Evolutionary conservation across 2,888 invertebrate genomes (phyloP).

Genomic region (Sturmia bella): DNA sequence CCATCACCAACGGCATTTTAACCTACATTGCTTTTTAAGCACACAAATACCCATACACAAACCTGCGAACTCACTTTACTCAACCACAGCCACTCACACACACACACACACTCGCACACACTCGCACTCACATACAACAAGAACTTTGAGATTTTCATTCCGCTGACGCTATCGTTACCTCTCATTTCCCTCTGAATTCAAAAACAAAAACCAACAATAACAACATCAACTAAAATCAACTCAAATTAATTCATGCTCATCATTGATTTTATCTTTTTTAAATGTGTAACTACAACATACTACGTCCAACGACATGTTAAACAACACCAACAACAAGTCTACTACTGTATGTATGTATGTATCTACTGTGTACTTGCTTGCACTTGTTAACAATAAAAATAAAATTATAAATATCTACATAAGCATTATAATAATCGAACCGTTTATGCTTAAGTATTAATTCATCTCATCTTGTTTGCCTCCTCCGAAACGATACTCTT

Average conservation of each 20-base stretch:
- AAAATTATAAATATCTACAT: conserved; percentile 23
- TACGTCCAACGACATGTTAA: conserved; percentile 6
- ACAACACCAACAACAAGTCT: conserved; percentile 12
- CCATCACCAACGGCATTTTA: conserved; percentile 58
- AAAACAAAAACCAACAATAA: conserved; percentile 42
- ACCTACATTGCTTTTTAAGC: conserved; percentile 55
- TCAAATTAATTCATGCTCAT: conserved; percentile 60
- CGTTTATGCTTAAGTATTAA: conserved; percentile 14
- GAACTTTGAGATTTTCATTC: conserved; percentile 30
- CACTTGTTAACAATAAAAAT: conserved; percentile 36
- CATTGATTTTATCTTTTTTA: conserved; percentile 56
- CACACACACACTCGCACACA: neutral
- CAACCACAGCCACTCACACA: neutral
- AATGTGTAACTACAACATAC: too few species aligned
- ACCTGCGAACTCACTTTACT: neutral
- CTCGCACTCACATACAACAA: too few species aligned
- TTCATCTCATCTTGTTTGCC: conserved; percentile 28
- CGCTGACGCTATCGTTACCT: too few species aligned
- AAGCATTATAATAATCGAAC: conserved; percentile 16
- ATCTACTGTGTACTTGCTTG: neutral
- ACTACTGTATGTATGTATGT: too few species aligned
- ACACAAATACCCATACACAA: conserved; percentile 17
- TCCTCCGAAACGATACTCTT: conserved; percentile 20
- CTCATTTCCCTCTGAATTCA: conserved; percentile 4
- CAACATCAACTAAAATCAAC: conserved; percentile 57